Conservation (phyloP, 2,888 invertebrate genomes). For the Pocota personata region DNA sequence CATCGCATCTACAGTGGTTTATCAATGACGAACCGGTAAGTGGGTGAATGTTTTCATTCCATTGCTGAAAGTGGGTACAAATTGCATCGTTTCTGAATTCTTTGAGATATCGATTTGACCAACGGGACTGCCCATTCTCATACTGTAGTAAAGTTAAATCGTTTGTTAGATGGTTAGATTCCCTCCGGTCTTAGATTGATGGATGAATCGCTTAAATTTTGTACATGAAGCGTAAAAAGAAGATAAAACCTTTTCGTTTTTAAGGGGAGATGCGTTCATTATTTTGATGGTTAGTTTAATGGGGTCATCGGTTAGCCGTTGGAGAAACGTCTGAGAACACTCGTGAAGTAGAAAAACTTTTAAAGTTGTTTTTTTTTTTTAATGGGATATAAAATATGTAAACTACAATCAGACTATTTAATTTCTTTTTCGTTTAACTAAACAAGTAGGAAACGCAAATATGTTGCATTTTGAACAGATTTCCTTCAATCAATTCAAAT, state of each 20-base stretch:
- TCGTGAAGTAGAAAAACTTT: neutral
- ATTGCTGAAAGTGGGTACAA: constrained; percentile 10
- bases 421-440: no score
- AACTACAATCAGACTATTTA: no score
- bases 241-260: constrained; percentile 33
- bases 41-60: constrained; percentile 46
- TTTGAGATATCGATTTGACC: constrained; percentile 57
- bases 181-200: constrained; percentile 44
- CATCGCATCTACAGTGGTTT: constrained; percentile 90
- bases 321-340: neutral
- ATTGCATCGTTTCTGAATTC: constrained; percentile 43
- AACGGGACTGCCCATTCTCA: neutral
- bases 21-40: constrained; percentile 90
- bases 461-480: no score
- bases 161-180: constrained; percentile 35
- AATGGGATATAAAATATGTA: neutral
- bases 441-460: no score
- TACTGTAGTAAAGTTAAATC: constrained; percentile 27
- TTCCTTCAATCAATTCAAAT: no score
- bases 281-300: constrained; percentile 43
- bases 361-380: neutral
- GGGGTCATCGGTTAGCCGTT: constrained; percentile 36
- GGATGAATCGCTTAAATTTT: constrained; percentile 44
- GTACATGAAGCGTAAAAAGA: constrained; percentile 15
- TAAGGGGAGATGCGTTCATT: constrained; percentile 16